phyloP scores from a whole-genome alignment of 2,888 invertebrate genomes.

The Hirudinaria manillensis region DNA sequence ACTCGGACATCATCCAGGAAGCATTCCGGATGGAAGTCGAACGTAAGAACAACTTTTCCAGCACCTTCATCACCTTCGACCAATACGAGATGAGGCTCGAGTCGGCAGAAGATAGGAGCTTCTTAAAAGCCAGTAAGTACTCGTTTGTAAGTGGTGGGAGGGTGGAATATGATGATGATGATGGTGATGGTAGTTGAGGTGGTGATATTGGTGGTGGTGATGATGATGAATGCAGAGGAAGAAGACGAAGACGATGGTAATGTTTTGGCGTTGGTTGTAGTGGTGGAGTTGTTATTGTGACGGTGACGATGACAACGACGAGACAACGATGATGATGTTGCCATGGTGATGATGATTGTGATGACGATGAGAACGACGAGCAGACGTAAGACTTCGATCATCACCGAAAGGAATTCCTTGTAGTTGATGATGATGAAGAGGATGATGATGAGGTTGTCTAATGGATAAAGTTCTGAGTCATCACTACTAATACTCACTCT shows the following conservation, averaged over 20 bases:
- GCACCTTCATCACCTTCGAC: too few species aligned
- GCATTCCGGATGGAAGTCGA: too few species aligned
- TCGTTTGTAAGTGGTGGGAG: neutral
- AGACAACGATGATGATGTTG: neutral
- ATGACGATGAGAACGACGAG: neutral
- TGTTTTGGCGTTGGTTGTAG: too few species aligned
- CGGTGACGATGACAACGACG: neutral
- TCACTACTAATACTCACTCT: too few species aligned
- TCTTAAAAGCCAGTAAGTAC: too few species aligned
- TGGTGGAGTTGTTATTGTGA: too few species aligned
- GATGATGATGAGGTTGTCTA: neutral
- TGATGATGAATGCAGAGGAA: constrained; percentile 1
- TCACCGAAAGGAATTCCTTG: neutral
- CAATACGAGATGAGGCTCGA: too few species aligned
- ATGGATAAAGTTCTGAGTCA: too few species aligned
- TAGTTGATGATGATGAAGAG: neutral
- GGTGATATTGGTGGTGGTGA: neutral
- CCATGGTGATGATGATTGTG: neutral
- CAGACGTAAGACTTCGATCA: neutral
- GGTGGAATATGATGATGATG: neutral
- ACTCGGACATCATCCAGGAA: too few species aligned
- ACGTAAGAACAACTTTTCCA: too few species aligned
- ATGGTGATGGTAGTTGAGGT: neutral
- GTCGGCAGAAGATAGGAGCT: too few species aligned
- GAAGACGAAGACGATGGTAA: neutral